Percentiles rank a stretch among this genome's conserved stretches.
These are phyloP conservation scores for Sapajus apella DNA, from an alignment of 2,113 vertebrate species.

Conservation along the genomic window DNA sequence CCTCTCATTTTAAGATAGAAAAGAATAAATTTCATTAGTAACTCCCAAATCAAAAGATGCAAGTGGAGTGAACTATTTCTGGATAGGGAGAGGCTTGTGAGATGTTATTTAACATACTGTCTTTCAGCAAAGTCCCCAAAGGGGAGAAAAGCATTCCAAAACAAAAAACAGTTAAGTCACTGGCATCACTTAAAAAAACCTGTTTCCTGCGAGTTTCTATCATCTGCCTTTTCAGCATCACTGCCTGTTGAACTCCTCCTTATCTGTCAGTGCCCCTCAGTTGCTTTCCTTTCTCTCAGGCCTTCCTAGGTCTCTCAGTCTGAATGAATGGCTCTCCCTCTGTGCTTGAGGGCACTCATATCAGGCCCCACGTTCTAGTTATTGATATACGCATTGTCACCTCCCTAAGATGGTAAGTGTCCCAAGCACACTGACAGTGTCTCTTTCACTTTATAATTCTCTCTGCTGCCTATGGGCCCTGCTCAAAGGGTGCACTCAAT, in stretches of 20 bases:
- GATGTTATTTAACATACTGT: neutral
- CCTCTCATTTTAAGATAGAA: constrained; percentile 16
- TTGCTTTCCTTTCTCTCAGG: neutral
- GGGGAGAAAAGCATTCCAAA: neutral
- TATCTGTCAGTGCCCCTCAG: neutral
- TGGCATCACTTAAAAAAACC: neutral
- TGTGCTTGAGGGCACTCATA: fast-evolving
- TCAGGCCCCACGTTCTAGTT: fast-evolving
- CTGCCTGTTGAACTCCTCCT: neutral
- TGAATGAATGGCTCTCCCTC: neutral
- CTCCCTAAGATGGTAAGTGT: neutral
- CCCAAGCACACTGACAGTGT: neutral
- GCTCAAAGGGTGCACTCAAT: neutral
- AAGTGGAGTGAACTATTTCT: neutral
- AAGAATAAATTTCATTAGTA: neutral
- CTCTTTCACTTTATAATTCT: neutral
- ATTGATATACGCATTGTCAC: fast-evolving
- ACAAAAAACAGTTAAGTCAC: neutral
- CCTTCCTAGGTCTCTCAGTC: neutral
- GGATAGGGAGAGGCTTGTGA: neutral
- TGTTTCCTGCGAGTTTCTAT: neutral
- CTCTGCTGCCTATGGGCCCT: neutral
- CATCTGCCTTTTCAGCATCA: neutral
- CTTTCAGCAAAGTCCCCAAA: neutral
- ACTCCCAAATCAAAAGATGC: neutral